Evolutionary conservation across 2,113 vertebrate genomes (phyloP).

Genomic region (Motacilla alba): DNA sequence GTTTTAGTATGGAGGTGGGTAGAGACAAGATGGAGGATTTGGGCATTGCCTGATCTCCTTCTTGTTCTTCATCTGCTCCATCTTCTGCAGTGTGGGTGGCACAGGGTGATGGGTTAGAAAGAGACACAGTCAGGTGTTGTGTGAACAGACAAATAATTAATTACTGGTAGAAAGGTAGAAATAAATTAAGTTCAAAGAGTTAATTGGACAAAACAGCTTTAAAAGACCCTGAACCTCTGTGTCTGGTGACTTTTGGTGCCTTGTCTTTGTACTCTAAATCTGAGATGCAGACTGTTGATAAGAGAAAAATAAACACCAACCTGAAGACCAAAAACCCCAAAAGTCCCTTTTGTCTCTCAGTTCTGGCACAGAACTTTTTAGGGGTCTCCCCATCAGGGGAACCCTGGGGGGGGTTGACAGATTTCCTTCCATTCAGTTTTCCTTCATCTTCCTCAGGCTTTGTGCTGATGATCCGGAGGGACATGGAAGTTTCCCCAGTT

Average conservation of each 20-base stretch:
- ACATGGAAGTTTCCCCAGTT: neutral
- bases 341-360: neutral
- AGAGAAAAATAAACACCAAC: neutral
- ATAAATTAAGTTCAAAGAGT: no score
- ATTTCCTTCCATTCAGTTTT: neutral
- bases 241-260: neutral
- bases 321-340: neutral
- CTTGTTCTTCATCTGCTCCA: no score
- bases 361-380: neutral
- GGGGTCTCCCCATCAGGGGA: neutral
- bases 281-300: no score
- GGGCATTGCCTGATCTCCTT: neutral
- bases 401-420: neutral
- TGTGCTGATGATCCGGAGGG: neutral
- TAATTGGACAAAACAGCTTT: no score
- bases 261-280: neutral
- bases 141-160: no score
- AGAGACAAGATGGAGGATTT: neutral
- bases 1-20: neutral
- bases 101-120: no score
- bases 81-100: no score
- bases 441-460: neutral
- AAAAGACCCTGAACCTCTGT: neutral
- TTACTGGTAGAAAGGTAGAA: no score
- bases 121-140: no score